Evolutionary conservation across 1,140 invertebrate genomes (phyloP), one percentile per base, ranked within the genome.

Genomic region (Meloidogyne hapla): DNA sequence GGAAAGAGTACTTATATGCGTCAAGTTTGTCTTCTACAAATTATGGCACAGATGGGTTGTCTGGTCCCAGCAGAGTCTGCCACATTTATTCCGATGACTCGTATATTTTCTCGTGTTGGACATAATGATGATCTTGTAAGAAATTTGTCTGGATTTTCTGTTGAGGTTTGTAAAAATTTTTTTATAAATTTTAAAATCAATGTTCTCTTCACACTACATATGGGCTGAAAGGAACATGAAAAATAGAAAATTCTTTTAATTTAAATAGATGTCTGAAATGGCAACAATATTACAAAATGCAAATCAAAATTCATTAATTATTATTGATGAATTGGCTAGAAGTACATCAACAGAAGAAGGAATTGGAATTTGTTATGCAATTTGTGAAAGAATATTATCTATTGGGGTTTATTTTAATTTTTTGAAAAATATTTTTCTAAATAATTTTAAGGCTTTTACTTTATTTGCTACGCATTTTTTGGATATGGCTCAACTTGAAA

Each of bases 1-100:
- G 95, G 95, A 25, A 98, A 97, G 89, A 94, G 92, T 69, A 93
- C 94, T 65, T 96, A 94, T 83, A 91, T 97, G 12, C 92, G 93
- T 80, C 93, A 95, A 89, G 91, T 96, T 64, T 92, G 93, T 61
- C 87, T 94, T 25, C 88, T 96, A 21, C 94, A 96, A 89, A 92
- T 98, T 62, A 92, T 98, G 91, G 93, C 94, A 74, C 89, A 90
- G 80, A 90, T 94, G 79, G 94, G 94, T 13, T 94, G 92, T 81
- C 94, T 91, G 87, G 91, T 97, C 1, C 94, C 94, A 12, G 94
- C 94, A 2, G 90, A 91, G 73, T 90, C 89, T 69, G 81, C 81
- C 13, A 74, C 63, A 12, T 77, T 82, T 66, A 48, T 81, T 12
- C 94, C 93, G 1, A 89, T 91, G 40, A 91, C 95, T 83, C 88